Conservation (phyloP, 2,888 invertebrate species). For the Ormyrus nitidulus region DNA sequence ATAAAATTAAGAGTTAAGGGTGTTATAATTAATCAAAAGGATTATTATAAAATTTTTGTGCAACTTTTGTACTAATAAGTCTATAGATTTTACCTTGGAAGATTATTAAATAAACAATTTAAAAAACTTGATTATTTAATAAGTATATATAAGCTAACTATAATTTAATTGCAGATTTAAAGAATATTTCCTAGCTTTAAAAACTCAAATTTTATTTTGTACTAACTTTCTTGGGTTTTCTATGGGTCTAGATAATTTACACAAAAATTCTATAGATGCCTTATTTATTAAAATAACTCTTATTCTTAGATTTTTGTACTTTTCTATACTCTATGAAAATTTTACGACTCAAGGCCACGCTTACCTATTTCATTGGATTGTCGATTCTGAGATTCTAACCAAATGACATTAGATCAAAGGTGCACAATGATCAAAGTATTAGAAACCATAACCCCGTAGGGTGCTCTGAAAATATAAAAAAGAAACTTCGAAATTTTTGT, state of each 20-base stretch:
- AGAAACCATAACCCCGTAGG: conserved; percentile 70
- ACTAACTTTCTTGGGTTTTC: neutral
- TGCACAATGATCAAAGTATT: conserved; percentile 66
- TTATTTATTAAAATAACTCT: conserved; percentile 30
- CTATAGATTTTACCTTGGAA: neutral
- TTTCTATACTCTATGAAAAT: conserved; percentile 14
- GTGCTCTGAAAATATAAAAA: conserved; percentile 69
- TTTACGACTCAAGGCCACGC: conserved; percentile 45
- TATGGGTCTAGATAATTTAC: neutral
- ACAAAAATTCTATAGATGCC: conserved; percentile 17
- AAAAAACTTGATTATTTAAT: neutral
- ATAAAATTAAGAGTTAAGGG: conserved; percentile 38
- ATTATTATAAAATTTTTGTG: neutral
- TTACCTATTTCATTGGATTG: conserved; percentile 53
- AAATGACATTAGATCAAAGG: conserved; percentile 68
- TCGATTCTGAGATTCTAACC: conserved; percentile 46
- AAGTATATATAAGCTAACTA: neutral
- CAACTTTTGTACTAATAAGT: neutral
- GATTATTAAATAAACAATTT: too few relatives aligned
- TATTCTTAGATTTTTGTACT: conserved; percentile 14
- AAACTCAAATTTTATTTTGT: neutral
- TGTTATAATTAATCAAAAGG: conserved; percentile 30
- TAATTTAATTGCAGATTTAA: neutral
- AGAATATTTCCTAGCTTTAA: too few relatives aligned
- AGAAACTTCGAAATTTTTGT: conserved; percentile 45